These are phyloP conservation scores for Scotopteryx bipunctaria DNA, from an alignment of 2,888 invertebrate genomes.

Conservation along the genomic window DNA sequence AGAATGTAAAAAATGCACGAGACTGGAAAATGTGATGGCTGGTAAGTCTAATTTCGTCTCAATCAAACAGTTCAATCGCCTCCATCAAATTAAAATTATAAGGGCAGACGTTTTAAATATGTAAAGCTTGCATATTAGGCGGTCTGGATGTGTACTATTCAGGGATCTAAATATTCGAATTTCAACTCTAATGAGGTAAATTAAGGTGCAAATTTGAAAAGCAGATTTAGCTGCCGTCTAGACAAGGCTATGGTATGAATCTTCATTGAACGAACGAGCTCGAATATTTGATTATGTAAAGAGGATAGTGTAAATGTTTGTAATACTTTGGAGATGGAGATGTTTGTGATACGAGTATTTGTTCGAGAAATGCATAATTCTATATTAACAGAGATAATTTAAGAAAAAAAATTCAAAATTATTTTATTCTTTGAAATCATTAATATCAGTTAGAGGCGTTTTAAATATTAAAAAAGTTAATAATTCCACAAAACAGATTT, in stretches of 20 bases:
- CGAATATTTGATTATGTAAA: conserved; percentile 78
- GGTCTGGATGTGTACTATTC: conserved; percentile 41
- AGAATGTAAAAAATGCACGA: neutral
- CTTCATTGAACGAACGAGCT: conserved; percentile 55
- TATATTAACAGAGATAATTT: no score
- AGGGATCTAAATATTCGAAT: neutral
- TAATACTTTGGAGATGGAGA: conserved; percentile 33
- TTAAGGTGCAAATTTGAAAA: conserved; percentile 8
- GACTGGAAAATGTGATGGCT: no score
- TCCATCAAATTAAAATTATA: conserved; percentile 48
- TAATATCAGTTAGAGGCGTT: no score
- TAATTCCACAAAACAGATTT: no score
- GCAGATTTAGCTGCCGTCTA: conserved; percentile 49
- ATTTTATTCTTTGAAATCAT: no score
- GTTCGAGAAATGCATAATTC: conserved; percentile 31
- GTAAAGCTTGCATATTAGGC: conserved; percentile 52
- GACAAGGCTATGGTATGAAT: conserved; percentile 55
- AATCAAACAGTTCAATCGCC: conserved; percentile 31
- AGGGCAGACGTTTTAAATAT: conserved; percentile 56
- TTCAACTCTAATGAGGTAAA: neutral
- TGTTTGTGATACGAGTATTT: conserved; percentile 16
- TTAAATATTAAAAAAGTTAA: no score
- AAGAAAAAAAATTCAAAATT: no score
- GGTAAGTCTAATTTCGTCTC: conserved; percentile 10
- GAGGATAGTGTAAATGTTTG: conserved; percentile 53